phyloP scores from a whole-genome alignment of 2,888 invertebrate genomes.

The Caenorhabditis afra region DNA sequence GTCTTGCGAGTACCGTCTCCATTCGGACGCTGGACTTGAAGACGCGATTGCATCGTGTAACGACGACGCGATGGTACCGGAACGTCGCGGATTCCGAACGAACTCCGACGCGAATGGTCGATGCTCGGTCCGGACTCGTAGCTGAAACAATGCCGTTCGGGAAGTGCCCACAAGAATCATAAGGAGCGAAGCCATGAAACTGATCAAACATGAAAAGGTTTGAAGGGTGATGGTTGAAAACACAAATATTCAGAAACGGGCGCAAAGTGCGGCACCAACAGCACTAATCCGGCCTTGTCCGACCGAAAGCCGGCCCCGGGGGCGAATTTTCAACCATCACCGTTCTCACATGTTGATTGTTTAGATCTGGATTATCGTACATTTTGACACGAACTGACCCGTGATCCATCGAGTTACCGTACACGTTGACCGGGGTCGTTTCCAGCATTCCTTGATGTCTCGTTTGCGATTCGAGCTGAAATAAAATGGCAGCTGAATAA shows the following conservation, averaged over 20 bases:
- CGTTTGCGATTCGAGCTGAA: conserved; percentile 39
- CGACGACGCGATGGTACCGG: conserved; percentile 42
- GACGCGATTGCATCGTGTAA: conserved; percentile 52
- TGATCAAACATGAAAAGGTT: conserved; percentile 4
- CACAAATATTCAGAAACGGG: conserved; percentile 10
- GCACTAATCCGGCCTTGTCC: conserved; percentile 45
- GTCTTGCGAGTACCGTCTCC: conserved; percentile 50
- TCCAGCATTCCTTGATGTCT: conserved; percentile 60
- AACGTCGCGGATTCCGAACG: conserved; percentile 60
- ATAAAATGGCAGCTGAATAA: conserved; percentile 12
- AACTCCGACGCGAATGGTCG: conserved; percentile 63
- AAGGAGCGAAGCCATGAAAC: conserved; percentile 7
- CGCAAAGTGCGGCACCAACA: conserved; percentile 38
- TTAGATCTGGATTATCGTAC: conserved; percentile 30
- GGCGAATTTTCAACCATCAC: conserved; percentile 40
- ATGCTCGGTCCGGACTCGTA: conserved; percentile 64
- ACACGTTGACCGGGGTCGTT: conserved; percentile 58
- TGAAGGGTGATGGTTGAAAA: conserved; percentile 3
- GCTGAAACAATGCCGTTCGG: conserved; percentile 11
- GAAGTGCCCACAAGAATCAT: neutral
- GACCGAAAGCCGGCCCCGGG: conserved; percentile 36
- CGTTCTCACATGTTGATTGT: conserved; percentile 42
- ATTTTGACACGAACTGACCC: conserved; percentile 41
- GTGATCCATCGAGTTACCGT: conserved; percentile 63
- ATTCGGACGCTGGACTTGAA: conserved; percentile 29